Conservation (phyloP, 2,797 vertebrate genomes). For the Epinephelus coioides region DNA sequence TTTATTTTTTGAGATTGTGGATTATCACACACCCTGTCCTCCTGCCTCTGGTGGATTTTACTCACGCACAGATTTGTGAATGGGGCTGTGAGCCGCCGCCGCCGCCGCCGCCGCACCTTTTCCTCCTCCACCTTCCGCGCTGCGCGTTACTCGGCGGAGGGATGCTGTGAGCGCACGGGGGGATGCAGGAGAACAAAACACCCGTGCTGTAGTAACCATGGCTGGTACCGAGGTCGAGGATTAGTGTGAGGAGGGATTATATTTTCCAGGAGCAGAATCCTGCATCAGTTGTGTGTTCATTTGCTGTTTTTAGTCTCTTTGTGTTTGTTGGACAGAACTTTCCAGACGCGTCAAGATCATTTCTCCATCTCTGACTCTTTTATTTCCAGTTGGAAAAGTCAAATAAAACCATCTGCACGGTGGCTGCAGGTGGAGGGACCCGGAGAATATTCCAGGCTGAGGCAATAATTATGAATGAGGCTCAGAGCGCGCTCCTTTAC, state of each 20-base stretch:
- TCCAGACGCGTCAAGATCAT: neutral
- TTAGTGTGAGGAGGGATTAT: conserved; percentile 77
- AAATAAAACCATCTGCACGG: neutral
- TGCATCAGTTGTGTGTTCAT: conserved; percentile 43
- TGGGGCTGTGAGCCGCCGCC: conserved; percentile 40
- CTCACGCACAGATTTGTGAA: conserved; percentile 70
- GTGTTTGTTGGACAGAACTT: conserved; percentile 12
- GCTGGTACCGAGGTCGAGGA: conserved; percentile 63
- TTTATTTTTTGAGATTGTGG: conserved; percentile 6
- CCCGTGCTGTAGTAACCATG: conserved; percentile 35
- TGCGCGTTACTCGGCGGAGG: neutral
- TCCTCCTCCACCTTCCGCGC: conserved; percentile 20
- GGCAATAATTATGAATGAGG: conserved; percentile 25
- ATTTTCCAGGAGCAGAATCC: conserved; percentile 61
- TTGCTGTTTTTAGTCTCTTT: conserved; percentile 16
- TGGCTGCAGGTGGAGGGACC: neutral
- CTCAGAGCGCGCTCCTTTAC: neutral
- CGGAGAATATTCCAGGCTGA: conserved; percentile 11
- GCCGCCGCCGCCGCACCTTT: conserved; percentile 15
- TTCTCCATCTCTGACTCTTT: neutral
- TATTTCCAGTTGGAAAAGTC: neutral
- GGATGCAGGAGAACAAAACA: conserved; percentile 15
- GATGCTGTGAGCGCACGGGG: conserved; percentile 29
- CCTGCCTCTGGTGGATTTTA: conserved; percentile 40
- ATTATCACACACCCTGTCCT: conserved; percentile 1